phyloP scores from a whole-genome alignment of 1,140 invertebrate species.

The Phocides pigmalion region DNA sequence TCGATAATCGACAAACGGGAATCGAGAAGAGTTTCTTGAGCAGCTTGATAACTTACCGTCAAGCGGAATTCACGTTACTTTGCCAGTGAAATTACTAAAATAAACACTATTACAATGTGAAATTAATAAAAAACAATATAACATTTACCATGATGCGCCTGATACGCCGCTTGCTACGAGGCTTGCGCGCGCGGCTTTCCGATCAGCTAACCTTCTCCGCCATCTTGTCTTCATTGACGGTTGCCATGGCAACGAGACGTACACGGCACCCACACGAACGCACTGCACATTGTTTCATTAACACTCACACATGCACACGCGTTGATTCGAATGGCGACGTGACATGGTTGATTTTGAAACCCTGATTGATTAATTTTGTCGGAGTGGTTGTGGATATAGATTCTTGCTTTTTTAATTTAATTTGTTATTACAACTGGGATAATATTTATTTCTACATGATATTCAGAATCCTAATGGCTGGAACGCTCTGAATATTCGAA shows the following conservation, averaged over 20 bases:
- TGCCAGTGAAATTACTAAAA: neutral
- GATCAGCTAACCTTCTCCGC: conserved; percentile 78
- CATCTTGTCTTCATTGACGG: conserved; percentile 57
- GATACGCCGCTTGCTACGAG: conserved; percentile 59
- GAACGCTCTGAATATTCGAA: too few species aligned
- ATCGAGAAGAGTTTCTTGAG: too few species aligned
- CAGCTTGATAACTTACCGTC: too few species aligned
- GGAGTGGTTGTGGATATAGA: neutral
- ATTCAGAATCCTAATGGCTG: too few species aligned
- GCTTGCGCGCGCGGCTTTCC: conserved; percentile 63
- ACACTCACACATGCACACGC: conserved; percentile 13
- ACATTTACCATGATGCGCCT: conserved; percentile 71
- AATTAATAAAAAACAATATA: neutral
- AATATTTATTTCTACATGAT: too few species aligned
- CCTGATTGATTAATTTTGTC: neutral
- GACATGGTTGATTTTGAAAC: neutral
- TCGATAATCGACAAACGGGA: too few species aligned
- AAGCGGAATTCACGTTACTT: too few species aligned
- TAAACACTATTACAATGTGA: conserved; percentile 6
- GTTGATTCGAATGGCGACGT: neutral
- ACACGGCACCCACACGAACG: conserved; percentile 25
- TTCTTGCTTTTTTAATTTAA: too few species aligned
- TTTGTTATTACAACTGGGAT: neutral
- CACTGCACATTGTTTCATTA: conserved; percentile 38
- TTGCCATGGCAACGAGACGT: conserved; percentile 27